Evolutionary conservation across 2,888 invertebrate genomes (phyloP).

Genomic region (Erynnis tages): DNA sequence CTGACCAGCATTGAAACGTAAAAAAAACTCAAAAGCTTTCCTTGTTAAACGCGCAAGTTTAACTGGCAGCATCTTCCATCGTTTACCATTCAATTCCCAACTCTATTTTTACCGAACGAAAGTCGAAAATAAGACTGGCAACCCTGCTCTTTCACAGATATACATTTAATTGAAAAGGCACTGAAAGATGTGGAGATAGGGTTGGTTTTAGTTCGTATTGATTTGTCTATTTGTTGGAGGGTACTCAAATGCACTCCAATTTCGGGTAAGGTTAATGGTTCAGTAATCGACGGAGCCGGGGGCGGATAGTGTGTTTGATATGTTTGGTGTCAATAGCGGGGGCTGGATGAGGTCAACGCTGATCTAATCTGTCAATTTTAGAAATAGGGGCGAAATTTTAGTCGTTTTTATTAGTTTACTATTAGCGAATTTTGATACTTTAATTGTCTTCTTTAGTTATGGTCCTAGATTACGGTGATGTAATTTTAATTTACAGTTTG

Average conservation of each 20-base stretch:
- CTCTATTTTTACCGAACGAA: slow-evolving; percentile 34
- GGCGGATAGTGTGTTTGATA: slow-evolving; percentile 61
- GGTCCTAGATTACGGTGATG: too few species aligned
- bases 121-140: slow-evolving; percentile 35
- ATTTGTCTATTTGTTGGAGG: slow-evolving; percentile 41
- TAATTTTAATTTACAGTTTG: too few species aligned
- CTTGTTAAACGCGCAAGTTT: slow-evolving; percentile 40
- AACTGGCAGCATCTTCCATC: slow-evolving; percentile 39
- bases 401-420: too few species aligned
- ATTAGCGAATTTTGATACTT: too few species aligned
- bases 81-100: slow-evolving; percentile 38
- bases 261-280: slow-evolving; percentile 65
- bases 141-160: slow-evolving; percentile 29
- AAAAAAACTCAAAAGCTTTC: slow-evolving; percentile 48
- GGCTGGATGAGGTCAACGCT: slow-evolving; percentile 1
- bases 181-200: slow-evolving; percentile 30
- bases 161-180: slow-evolving; percentile 8
- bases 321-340: slow-evolving; percentile 37
- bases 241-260: slow-evolving; percentile 45
- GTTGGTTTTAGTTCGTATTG: slow-evolving; percentile 36
- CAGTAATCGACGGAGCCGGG: slow-evolving; percentile 64
- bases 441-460: too few species aligned
- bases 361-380: too few species aligned
- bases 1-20: slow-evolving; percentile 62
- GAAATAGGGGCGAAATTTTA: too few species aligned